Conservation (phyloP, 2,113 vertebrate species). For the Aramus guarauna region DNA sequence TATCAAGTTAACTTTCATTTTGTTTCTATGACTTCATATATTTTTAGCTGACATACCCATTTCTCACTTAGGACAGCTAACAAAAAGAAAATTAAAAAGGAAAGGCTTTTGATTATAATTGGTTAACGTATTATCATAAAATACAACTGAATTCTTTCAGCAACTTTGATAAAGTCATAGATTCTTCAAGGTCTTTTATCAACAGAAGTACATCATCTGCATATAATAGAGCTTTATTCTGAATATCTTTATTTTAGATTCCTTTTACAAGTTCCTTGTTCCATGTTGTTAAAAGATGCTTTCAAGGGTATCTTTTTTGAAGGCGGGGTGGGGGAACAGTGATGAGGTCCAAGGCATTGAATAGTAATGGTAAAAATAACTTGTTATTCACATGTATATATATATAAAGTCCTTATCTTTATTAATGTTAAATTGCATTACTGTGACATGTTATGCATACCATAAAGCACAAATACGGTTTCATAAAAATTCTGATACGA, state of each 20-base stretch:
- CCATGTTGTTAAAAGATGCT: not conserved
- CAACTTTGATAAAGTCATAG: not conserved
- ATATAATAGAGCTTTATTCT: not conserved
- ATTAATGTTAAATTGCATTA: not conserved
- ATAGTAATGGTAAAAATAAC: not conserved
- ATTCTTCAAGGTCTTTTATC: not conserved
- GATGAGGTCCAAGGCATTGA: not conserved
- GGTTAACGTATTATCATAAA: not conserved
- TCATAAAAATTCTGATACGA: not conserved
- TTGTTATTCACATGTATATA: not conserved
- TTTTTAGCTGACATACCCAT: not conserved
- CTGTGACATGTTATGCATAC: not conserved
- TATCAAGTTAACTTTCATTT: not conserved
- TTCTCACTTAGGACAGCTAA: not conserved
- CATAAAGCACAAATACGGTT: not conserved
- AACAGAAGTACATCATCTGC: not conserved
- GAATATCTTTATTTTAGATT: not conserved
- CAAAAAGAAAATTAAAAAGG: not conserved
- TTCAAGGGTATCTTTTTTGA: not conserved
- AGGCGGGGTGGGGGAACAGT: not conserved
- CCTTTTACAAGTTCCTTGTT: not conserved
- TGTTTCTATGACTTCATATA: not conserved
- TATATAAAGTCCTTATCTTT: not conserved
- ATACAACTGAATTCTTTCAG: not conserved
- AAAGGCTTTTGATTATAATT: not conserved